Evolutionary conservation across 2,888 invertebrate genomes (phyloP).

Genomic region (Lepidonotus clava): DNA sequence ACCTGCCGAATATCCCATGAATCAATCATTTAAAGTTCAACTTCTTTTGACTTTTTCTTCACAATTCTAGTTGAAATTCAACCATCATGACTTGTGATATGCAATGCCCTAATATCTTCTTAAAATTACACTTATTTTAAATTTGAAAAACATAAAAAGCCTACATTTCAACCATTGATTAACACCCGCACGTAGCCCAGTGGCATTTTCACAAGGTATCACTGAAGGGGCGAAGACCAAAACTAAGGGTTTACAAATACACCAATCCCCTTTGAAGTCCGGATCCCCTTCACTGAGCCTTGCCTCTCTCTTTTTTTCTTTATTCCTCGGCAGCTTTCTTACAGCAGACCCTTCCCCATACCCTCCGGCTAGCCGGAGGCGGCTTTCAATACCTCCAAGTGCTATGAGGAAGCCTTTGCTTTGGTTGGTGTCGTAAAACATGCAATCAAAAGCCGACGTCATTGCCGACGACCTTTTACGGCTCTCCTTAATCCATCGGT

Average conservation of each 20-base stretch:
- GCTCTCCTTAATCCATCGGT: background rate
- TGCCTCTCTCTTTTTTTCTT: conserved; percentile 2
- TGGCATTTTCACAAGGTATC: too few species aligned
- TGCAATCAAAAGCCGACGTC: background rate
- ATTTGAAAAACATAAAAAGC: too few species aligned
- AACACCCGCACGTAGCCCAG: too few species aligned
- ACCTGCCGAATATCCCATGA: too few species aligned
- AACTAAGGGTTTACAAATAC: background rate
- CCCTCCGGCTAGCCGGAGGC: background rate
- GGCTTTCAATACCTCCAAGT: conserved; percentile 8
- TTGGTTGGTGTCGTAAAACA: background rate
- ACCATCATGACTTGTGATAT: too few species aligned
- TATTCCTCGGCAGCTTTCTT: background rate
- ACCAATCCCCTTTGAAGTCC: background rate
- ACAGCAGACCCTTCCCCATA: background rate
- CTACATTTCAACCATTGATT: too few species aligned
- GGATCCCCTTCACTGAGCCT: background rate
- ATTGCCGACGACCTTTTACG: background rate
- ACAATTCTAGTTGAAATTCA: too few species aligned
- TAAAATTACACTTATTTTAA: too few species aligned
- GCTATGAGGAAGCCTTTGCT: background rate
- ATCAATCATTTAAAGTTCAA: too few species aligned
- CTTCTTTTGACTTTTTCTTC: too few species aligned
- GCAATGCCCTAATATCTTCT: too few species aligned
- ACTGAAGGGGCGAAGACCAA: background rate